Conservation (phyloP, 2,113 vertebrate species). For the Embiotoca jacksoni region DNA sequence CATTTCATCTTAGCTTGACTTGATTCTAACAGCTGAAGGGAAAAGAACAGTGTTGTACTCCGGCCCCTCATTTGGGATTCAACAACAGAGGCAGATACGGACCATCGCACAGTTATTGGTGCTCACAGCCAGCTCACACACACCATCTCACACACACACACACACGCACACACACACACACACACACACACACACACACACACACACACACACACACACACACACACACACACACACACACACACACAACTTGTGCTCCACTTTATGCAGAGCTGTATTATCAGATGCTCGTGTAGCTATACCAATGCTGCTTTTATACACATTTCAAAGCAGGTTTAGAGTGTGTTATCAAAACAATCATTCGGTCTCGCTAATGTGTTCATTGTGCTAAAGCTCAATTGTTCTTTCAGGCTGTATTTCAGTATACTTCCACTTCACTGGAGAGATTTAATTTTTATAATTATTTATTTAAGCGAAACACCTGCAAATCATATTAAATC, state of each 20-base stretch:
- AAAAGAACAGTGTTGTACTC: background rate
- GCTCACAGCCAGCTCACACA: conserved; percentile 12
- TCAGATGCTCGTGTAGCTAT: conserved; percentile 4
- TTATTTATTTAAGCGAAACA: background rate
- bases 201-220: conserved; percentile 13
- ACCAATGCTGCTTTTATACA: conserved; percentile 18
- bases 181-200: conserved; percentile 1
- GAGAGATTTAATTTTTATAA: background rate
- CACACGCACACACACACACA: conserved; percentile 13
- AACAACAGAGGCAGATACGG: conserved; percentile 22
- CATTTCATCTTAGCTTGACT: too few species aligned
- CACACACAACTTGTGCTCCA: conserved; percentile 13
- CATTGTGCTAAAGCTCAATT: background rate
- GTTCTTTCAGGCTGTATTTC: background rate
- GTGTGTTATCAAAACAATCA: conserved; percentile 6
- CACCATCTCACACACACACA: background rate
- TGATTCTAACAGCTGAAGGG: background rate
- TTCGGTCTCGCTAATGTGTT: background rate
- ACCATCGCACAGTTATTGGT: conserved; percentile 13
- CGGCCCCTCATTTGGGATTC: conserved; percentile 12
- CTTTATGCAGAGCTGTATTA: conserved; percentile 10
- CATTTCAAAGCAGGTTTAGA: conserved; percentile 17
- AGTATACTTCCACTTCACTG: background rate
- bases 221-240: conserved; percentile 6
- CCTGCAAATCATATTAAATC: background rate